phyloP scores from a whole-genome alignment of 2,888 invertebrate species.

The Eristalis pertinax region DNA sequence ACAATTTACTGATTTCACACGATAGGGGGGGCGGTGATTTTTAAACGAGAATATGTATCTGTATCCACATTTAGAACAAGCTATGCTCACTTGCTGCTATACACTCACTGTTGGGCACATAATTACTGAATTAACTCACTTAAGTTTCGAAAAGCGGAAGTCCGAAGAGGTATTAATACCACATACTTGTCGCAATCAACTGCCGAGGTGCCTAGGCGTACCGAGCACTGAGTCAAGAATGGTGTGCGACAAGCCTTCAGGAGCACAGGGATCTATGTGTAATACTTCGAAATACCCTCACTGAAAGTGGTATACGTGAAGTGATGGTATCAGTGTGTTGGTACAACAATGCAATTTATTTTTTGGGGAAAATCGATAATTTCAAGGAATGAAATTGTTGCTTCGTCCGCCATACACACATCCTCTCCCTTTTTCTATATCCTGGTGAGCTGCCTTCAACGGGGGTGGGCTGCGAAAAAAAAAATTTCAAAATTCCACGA shows the following conservation, averaged over 20 bases:
- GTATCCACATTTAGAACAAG: slow-evolving; percentile 41
- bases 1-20: slow-evolving; percentile 15
- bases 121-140: slow-evolving; percentile 45
- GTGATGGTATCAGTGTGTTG: background rate
- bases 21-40: slow-evolving; percentile 34
- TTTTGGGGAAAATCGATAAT: slow-evolving; percentile 65
- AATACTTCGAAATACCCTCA: slow-evolving; percentile 24
- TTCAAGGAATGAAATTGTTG: slow-evolving; percentile 64
- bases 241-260: slow-evolving; percentile 6
- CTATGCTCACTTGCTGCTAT: slow-evolving; percentile 39
- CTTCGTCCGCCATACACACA: slow-evolving; percentile 34
- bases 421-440: background rate
- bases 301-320: slow-evolving; percentile 39
- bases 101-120: slow-evolving; percentile 39
- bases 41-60: slow-evolving; percentile 39
- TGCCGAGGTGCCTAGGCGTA: slow-evolving; percentile 2
- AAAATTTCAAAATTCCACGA: background rate
- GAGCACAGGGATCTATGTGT: background rate
- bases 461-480: background rate
- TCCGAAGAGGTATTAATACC: background rate
- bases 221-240: slow-evolving; percentile 7
- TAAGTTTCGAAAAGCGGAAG: slow-evolving; percentile 16
- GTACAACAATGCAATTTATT: slow-evolving; percentile 46
- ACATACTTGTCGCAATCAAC: background rate
- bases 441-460: too few relatives aligned